Conservation (phyloP, 1,140 invertebrate species). For the Druon quercuslanigerum region DNA sequence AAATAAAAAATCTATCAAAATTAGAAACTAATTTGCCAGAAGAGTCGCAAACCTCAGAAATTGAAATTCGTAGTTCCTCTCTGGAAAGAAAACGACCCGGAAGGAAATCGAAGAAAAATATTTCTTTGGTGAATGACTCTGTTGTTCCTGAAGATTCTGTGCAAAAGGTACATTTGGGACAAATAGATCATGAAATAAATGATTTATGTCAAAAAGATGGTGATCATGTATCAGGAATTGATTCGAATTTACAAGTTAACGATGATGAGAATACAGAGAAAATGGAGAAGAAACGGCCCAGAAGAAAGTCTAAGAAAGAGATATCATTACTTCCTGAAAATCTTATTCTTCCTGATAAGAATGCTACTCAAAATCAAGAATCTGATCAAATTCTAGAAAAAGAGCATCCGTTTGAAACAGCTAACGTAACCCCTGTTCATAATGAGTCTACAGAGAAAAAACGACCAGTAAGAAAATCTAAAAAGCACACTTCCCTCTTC, state of each 20-base stretch:
- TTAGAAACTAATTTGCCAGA: slow-evolving; percentile 3
- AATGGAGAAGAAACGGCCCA: slow-evolving; percentile 26
- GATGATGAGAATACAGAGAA: slow-evolving; percentile 28
- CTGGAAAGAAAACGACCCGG: slow-evolving; percentile 9
- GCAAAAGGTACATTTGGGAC: not conserved
- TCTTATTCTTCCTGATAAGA: not conserved
- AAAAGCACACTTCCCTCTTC: slow-evolving; percentile 37
- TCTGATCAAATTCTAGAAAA: slow-evolving; percentile 15
- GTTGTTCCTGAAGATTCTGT: slow-evolving; percentile 39
- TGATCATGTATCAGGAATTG: not conserved
- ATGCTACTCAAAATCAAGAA: not conserved
- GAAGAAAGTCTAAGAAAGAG: slow-evolving; percentile 33
- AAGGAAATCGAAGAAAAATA: slow-evolving; percentile 36
- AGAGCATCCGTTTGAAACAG: slow-evolving; percentile 5
- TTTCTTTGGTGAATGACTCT: slow-evolving; percentile 39
- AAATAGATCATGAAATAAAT: not conserved
- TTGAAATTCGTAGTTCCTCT: not conserved
- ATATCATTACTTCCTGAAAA: not conserved
- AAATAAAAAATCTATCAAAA: not conserved
- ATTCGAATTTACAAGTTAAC: not conserved
- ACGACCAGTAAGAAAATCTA: slow-evolving; percentile 40
- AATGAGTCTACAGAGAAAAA: slow-evolving; percentile 35
- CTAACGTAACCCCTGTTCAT: slow-evolving; percentile 21
- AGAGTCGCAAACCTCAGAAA: too few relatives aligned
- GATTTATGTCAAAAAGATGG: not conserved